Percentiles rank a stretch among this genome's conserved stretches.
Evolutionary conservation across 2,113 vertebrate genomes (phyloP).

Genomic region (Ceuthmochares aereus): DNA sequence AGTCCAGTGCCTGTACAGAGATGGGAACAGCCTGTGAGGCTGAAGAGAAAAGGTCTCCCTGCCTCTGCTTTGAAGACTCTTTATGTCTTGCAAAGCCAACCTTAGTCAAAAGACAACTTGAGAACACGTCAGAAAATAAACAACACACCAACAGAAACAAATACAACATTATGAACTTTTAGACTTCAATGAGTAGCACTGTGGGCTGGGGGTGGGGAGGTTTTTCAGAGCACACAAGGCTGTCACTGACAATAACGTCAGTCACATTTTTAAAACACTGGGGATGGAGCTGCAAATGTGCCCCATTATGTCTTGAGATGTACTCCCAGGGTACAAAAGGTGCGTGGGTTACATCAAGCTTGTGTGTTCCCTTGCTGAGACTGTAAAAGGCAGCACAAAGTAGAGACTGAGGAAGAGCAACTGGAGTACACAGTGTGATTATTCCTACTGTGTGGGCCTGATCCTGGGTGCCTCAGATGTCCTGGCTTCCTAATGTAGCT

Average conservation of each 20-base stretch:
- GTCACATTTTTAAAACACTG: conserved; percentile 53
- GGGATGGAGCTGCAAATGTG: conserved; percentile 40
- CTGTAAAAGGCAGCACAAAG: neutral
- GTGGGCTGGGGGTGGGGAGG: neutral
- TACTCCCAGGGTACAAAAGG: conserved; percentile 26
- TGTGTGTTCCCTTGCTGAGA: neutral
- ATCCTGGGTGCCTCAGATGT: neutral
- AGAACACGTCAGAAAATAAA: conserved; percentile 6
- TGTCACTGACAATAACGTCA: conserved; percentile 42
- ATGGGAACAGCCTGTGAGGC: neutral
- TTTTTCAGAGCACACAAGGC: neutral
- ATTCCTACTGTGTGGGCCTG: accelerated
- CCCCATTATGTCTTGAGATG: conserved; percentile 43
- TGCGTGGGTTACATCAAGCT: conserved; percentile 24
- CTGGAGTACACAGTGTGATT: accelerated
- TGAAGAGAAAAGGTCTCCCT: neutral
- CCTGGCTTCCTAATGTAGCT: neutral
- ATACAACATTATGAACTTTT: neutral
- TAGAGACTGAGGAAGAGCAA: neutral
- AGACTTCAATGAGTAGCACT: neutral
- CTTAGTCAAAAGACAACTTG: neutral
- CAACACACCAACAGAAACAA: neutral
- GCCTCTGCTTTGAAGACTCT: neutral
- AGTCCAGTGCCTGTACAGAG: neutral
- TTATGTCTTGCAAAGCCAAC: neutral